A percentile compares a stretch with the other conserved stretches of the same genome.
phyloP scores from a whole-genome alignment of 2,888 invertebrate genomes.

The Coremacera marginata region DNA sequence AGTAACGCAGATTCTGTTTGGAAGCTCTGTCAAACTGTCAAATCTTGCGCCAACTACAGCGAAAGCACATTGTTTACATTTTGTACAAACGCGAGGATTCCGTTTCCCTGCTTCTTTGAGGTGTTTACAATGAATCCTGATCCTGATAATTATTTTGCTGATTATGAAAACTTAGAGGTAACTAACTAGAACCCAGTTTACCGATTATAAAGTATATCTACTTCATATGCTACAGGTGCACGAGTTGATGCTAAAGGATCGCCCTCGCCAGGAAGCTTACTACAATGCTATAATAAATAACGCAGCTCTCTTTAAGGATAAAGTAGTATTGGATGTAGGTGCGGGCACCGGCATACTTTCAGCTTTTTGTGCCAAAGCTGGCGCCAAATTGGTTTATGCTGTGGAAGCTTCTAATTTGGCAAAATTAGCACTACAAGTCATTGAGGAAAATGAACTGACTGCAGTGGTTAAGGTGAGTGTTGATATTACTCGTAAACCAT shows the following conservation, averaged over 20 bases:
- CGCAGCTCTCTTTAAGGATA: slow-evolving; percentile 77
- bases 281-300: slow-evolving; percentile 81
- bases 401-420: slow-evolving; percentile 85
- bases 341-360: slow-evolving; percentile 91
- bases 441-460: slow-evolving; percentile 79
- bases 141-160: slow-evolving; percentile 74
- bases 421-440: slow-evolving; percentile 75
- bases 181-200: slow-evolving; percentile 48
- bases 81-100: background rate
- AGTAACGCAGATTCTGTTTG: too few species aligned
- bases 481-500: background rate
- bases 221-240: slow-evolving; percentile 75
- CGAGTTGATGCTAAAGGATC: slow-evolving; percentile 83
- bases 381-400: slow-evolving; percentile 89
- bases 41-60: background rate
- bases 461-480: slow-evolving; percentile 75
- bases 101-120: background rate
- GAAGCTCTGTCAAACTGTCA: background rate
- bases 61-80: slow-evolving; percentile 15
- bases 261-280: slow-evolving; percentile 82
- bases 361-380: slow-evolving; percentile 87
- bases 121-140: slow-evolving; percentile 21
- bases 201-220: background rate
- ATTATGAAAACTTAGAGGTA: slow-evolving; percentile 84
- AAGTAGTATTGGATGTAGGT: slow-evolving; percentile 87